Conservation (phyloP, 2,113 vertebrate genomes). For the Scomber scombrus region DNA sequence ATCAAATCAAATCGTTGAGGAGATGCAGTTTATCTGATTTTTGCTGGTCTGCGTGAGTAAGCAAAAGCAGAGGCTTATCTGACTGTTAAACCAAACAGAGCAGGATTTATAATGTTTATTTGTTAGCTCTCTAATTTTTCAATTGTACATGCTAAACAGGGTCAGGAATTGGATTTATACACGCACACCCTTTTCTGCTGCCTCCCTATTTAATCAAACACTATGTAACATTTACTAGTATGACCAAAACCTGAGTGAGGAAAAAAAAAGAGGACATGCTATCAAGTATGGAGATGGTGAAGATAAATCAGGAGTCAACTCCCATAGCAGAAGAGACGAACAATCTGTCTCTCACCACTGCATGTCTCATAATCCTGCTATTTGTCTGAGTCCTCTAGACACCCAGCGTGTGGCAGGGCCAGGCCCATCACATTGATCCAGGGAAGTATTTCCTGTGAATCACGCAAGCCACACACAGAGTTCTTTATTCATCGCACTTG, state of each 20-base stretch:
- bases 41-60: constrained; percentile 50
- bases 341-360: constrained; percentile 63
- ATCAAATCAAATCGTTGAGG: constrained; percentile 51
- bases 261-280: constrained; percentile 47
- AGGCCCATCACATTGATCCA: constrained; percentile 77
- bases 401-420: constrained; percentile 63
- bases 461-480: constrained; percentile 59
- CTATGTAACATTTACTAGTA: constrained; percentile 39
- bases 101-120: constrained; percentile 61
- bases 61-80: constrained; percentile 60
- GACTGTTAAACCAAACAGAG: constrained; percentile 57
- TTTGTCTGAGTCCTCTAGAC: constrained; percentile 74
- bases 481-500: constrained; percentile 55
- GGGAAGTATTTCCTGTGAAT: constrained; percentile 70
- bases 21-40: constrained; percentile 55
- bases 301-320: constrained; percentile 55
- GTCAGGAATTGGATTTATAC: constrained; percentile 37
- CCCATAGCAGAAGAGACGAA: constrained; percentile 38
- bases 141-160: constrained; percentile 33
- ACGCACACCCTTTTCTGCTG: constrained; percentile 10
- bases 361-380: constrained; percentile 68
- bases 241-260: constrained; percentile 28
- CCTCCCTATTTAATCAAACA: constrained; percentile 21
- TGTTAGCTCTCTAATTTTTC: constrained; percentile 57
- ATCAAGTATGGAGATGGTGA: constrained; percentile 47